These are phyloP conservation scores for Thripadectes ignobilis DNA, from an alignment of 2,797 vertebrate genomes.

Conservation along the genomic window DNA sequence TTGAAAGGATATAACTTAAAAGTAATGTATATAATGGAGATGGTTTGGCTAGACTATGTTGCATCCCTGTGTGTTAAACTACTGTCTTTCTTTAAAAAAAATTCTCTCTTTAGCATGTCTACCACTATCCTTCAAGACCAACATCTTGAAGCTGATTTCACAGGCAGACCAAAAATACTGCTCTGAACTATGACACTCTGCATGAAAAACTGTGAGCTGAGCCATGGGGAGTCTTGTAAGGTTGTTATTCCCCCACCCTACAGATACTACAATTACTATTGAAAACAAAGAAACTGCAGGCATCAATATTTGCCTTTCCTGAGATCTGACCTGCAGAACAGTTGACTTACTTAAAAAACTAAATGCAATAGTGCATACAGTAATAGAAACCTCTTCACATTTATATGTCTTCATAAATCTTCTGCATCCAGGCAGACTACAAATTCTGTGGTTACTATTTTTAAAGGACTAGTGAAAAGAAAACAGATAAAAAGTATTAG, in stretches of 20 bases:
- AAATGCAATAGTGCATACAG: not conserved
- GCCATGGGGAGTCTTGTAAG: not conserved
- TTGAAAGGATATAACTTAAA: not conserved
- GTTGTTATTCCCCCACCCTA: not conserved
- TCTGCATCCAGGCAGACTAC: not conserved
- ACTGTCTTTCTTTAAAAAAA: not conserved
- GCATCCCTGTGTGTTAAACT: not conserved
- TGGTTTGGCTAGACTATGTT: not conserved
- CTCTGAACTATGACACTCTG: not conserved
- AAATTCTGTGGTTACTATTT: constrained; percentile 20
- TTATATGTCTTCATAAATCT: not conserved
- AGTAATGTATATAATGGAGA: not conserved
- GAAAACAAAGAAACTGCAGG: constrained; percentile 12
- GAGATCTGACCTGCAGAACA: constrained; percentile 33
- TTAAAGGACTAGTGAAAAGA: not conserved
- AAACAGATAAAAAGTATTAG: constrained; percentile 5
- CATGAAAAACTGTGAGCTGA: not conserved
- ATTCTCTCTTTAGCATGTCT: not conserved
- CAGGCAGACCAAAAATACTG: not conserved
- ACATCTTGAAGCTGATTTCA: not conserved
- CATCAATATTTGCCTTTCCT: constrained; percentile 32
- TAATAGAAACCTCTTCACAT: constrained; percentile 16
- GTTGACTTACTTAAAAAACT: not conserved
- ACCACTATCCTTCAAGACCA: not conserved
- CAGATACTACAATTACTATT: not conserved